Evolutionary conservation across 1,140 invertebrate genomes (phyloP).

Genomic region (Carposina sasakii): DNA sequence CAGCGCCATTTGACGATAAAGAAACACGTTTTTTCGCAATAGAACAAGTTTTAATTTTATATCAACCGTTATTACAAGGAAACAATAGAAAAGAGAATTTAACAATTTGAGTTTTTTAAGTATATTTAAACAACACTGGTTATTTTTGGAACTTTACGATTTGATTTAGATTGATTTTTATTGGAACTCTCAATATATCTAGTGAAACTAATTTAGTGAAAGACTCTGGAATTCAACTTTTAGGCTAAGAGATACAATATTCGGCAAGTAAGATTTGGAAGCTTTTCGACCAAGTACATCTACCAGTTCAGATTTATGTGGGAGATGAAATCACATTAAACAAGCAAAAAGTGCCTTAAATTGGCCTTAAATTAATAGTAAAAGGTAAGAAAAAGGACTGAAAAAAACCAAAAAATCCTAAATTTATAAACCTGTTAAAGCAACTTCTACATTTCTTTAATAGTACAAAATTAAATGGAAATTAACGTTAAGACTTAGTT

Average conservation of each 20-base stretch:
- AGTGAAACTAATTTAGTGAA: slow-evolving; percentile 67
- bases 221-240: slow-evolving; percentile 59
- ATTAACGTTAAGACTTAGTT: slow-evolving; percentile 69
- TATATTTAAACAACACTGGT: slow-evolving; percentile 72
- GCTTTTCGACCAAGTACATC: slow-evolving; percentile 67
- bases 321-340: slow-evolving; percentile 53
- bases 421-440: slow-evolving; percentile 69
- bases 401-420: slow-evolving; percentile 50
- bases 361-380: slow-evolving; percentile 70
- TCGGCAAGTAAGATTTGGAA: slow-evolving; percentile 60
- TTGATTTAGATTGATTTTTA: slow-evolving; percentile 67
- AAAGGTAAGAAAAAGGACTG: slow-evolving; percentile 66
- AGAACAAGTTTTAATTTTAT: slow-evolving; percentile 73
- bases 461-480: slow-evolving; percentile 70
- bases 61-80: slow-evolving; percentile 70
- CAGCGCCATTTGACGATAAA: slow-evolving; percentile 71
- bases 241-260: slow-evolving; percentile 68
- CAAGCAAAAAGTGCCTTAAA: slow-evolving; percentile 67
- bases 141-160: slow-evolving; percentile 67
- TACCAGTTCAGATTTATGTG: slow-evolving; percentile 51
- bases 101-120: slow-evolving; percentile 66
- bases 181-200: slow-evolving; percentile 69
- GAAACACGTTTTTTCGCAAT: slow-evolving; percentile 72
- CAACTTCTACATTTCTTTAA: slow-evolving; percentile 69
- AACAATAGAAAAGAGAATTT: slow-evolving; percentile 72